Evolutionary conservation across 2,888 invertebrate species (phyloP).

Genomic region (Zhengitettix transpicula): DNA sequence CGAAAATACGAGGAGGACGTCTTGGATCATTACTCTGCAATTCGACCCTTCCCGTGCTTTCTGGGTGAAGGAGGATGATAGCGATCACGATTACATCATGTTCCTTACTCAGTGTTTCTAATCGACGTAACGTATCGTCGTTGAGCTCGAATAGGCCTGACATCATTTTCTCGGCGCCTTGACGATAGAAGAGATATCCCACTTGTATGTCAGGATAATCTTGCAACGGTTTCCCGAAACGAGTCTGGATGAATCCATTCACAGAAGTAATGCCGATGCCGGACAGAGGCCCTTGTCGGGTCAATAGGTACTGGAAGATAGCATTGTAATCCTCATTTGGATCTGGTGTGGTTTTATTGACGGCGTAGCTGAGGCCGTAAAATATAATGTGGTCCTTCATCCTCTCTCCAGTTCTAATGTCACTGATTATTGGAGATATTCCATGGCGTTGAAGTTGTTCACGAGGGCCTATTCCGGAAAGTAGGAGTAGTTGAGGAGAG

Average conservation of each 20-base stretch:
- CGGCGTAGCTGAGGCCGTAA: neutral
- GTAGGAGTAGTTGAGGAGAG: conserved; percentile 40
- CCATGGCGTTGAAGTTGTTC: conserved; percentile 22
- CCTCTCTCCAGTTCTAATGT: conserved; percentile 22
- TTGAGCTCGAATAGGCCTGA: no score
- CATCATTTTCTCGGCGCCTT: no score
- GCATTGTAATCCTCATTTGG: conserved; percentile 17
- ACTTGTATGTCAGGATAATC: no score
- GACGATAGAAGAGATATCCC: no score
- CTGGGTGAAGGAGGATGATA: conserved; percentile 25
- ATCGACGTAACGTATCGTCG: no score
- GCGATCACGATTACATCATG: neutral
- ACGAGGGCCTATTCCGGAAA: conserved; percentile 37
- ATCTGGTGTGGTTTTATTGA: neutral
- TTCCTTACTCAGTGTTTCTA: no score
- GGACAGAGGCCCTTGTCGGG: conserved; percentile 28
- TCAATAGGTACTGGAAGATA: conserved; percentile 23
- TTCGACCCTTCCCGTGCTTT: conserved; percentile 36
- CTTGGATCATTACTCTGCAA: conserved; percentile 36
- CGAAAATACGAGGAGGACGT: conserved; percentile 39
- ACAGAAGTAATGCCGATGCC: no score
- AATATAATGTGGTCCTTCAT: conserved; percentile 24
- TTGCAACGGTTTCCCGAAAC: no score
- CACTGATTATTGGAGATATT: conserved; percentile 16
- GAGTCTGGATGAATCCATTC: no score